Evolutionary conservation across 2,113 vertebrate genomes (phyloP).

Genomic region (Entomyzon cyanotis): DNA sequence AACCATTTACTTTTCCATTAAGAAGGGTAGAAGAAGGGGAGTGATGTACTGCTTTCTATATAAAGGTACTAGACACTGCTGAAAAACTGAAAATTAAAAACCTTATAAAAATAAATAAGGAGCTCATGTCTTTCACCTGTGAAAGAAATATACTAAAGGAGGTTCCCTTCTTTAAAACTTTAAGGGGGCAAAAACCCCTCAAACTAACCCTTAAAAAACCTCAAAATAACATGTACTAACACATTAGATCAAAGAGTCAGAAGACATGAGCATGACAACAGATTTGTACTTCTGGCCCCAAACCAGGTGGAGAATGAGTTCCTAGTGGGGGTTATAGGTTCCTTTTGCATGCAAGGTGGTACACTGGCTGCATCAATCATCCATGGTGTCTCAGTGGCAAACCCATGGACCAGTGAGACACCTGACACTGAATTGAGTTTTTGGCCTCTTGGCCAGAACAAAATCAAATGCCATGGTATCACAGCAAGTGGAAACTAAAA

Average conservation of each 20-base stretch:
- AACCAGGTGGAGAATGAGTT: slow-evolving; percentile 30
- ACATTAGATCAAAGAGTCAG: not conserved
- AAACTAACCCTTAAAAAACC: not conserved
- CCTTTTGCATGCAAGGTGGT: not conserved
- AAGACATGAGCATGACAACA: not conserved
- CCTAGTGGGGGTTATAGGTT: not conserved
- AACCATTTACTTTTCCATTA: slow-evolving; percentile 70
- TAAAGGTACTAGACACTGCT: not conserved
- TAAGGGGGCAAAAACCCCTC: not conserved
- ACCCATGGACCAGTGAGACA: slow-evolving; percentile 5
- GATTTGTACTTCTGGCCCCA: slow-evolving; percentile 20
- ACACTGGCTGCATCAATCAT: slow-evolving; percentile 20
- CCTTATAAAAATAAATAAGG: slow-evolving; percentile 33
- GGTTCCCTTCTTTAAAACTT: not conserved
- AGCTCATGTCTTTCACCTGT: not conserved
- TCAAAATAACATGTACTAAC: not conserved
- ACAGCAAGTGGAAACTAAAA: slow-evolving; percentile 53
- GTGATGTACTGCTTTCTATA: not conserved
- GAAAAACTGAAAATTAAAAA: slow-evolving; percentile 2
- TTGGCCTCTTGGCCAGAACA: slow-evolving; percentile 44
- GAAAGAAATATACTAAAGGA: not conserved
- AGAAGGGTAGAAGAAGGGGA: not conserved
- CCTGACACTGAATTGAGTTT: slow-evolving; percentile 23
- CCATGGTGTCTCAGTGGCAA: not conserved
- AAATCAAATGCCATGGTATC: slow-evolving; percentile 57